A percentile compares a stretch with the other conserved stretches of the same genome.
These are phyloP conservation scores for Malurus alboscapulatus DNA, from an alignment of 2,113 vertebrate species.

Conservation along the genomic window DNA sequence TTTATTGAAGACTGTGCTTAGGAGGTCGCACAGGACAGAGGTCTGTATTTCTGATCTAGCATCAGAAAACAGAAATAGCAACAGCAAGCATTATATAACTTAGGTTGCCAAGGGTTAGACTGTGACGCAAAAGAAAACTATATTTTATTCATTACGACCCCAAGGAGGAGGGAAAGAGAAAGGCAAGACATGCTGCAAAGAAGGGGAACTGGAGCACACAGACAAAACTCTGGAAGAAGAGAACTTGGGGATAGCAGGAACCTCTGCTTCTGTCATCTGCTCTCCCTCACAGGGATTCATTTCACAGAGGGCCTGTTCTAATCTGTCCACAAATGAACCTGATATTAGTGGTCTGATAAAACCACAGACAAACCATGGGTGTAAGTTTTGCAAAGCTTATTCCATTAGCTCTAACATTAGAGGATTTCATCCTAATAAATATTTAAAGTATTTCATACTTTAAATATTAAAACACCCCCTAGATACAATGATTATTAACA, in stretches of 20 bases:
- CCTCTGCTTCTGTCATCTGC: neutral
- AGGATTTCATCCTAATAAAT: neutral
- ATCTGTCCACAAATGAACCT: rapidly evolving
- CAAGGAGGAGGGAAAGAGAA: neutral
- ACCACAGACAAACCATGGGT: neutral
- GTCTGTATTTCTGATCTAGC: neutral
- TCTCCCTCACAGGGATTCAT: neutral
- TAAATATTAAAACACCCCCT: neutral
- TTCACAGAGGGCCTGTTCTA: neutral
- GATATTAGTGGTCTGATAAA: neutral
- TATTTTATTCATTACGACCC: neutral
- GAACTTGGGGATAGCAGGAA: neutral
- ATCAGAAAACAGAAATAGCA: constrained; percentile 10
- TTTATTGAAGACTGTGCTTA: neutral
- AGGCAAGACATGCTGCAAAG: neutral
- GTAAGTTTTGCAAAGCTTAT: neutral
- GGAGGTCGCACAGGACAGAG: neutral
- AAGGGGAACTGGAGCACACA: neutral
- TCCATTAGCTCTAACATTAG: neutral
- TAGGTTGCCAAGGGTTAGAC: neutral
- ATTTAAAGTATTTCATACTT: neutral
- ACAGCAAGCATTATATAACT: neutral
- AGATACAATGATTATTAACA: neutral
- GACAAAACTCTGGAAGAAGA: neutral
- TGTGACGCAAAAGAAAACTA: neutral